A percentile compares a stretch with the other conserved stretches of the same genome.
phyloP scores from a whole-genome alignment of 2,888 invertebrate genomes.

The Melikaiella ostensackeni region DNA sequence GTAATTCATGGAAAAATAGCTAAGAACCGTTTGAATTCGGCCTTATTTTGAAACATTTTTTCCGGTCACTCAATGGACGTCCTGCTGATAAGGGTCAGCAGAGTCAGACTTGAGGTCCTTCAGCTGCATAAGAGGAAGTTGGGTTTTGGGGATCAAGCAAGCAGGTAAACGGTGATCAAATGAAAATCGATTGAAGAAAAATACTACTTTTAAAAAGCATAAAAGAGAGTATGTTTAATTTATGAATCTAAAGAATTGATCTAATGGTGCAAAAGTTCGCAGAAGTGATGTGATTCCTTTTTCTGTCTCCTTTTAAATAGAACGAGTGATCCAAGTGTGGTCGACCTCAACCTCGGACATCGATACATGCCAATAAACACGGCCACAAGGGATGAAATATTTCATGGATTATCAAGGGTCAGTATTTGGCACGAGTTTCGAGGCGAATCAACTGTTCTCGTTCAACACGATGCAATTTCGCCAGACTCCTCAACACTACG shows the following conservation, averaged over 20 bases:
- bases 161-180: no score
- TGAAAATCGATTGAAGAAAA: no score
- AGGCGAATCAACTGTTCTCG: slow-evolving; percentile 23
- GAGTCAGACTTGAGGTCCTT: no score
- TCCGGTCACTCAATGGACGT: no score
- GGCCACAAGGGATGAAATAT: slow-evolving; percentile 39
- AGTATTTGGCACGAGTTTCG: slow-evolving; percentile 42
- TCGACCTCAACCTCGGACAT: slow-evolving; percentile 39
- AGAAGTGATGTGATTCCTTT: slow-evolving; percentile 18
- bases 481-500: neutral
- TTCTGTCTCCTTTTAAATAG: slow-evolving; percentile 37
- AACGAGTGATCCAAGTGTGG: slow-evolving; percentile 36
- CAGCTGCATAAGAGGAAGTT: no score
- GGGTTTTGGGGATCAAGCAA: no score
- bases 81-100: no score
- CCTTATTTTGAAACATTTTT: no score
- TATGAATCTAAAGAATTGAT: slow-evolving; percentile 2
- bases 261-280: slow-evolving; percentile 19
- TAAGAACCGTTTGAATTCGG: no score
- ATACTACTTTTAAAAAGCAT: no score
- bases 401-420: slow-evolving; percentile 38
- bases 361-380: slow-evolving; percentile 35
- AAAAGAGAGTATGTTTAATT: neutral
- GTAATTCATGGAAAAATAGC: no score
- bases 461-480: slow-evolving; percentile 15